Conservation (phyloP, 2,113 vertebrate genomes). For the Aphyosemion australe region DNA sequence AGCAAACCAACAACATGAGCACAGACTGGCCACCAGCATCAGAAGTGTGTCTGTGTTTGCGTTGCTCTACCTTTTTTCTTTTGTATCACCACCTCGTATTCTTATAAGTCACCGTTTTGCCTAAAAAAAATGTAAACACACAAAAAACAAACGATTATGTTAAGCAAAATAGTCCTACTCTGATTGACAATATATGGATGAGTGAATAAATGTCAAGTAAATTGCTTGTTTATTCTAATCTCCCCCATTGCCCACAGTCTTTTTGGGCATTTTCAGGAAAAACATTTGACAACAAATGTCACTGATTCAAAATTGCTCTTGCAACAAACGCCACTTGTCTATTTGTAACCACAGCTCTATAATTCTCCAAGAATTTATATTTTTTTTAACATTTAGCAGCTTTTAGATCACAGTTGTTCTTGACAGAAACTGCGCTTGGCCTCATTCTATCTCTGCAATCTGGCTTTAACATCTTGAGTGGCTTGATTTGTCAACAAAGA, state of each 20-base stretch:
- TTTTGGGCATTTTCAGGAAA: conserved; percentile 26
- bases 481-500: conserved; percentile 75
- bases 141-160: conserved; percentile 29
- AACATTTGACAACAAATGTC: conserved; percentile 30
- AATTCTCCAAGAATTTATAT: background rate
- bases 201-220: conserved; percentile 15
- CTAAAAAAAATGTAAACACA: conserved; percentile 34
- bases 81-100: conserved; percentile 26
- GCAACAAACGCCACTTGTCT: conserved; percentile 9
- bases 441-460: conserved; percentile 46
- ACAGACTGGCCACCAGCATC: conserved; percentile 59
- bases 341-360: background rate
- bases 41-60: conserved; percentile 54
- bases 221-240: conserved; percentile 3
- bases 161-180: conserved; percentile 10
- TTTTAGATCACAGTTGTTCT: conserved; percentile 9
- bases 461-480: conserved; percentile 58
- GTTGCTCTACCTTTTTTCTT: conserved; percentile 35
- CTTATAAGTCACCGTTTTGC: conserved; percentile 37
- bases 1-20: conserved; percentile 67
- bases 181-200: no score
- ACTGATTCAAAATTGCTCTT: conserved; percentile 23
- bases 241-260: background rate
- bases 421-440: conserved; percentile 7
- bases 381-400: background rate